Evolutionary conservation across 2,888 invertebrate species (phyloP).

Genomic region (Drosophila recens): DNA sequence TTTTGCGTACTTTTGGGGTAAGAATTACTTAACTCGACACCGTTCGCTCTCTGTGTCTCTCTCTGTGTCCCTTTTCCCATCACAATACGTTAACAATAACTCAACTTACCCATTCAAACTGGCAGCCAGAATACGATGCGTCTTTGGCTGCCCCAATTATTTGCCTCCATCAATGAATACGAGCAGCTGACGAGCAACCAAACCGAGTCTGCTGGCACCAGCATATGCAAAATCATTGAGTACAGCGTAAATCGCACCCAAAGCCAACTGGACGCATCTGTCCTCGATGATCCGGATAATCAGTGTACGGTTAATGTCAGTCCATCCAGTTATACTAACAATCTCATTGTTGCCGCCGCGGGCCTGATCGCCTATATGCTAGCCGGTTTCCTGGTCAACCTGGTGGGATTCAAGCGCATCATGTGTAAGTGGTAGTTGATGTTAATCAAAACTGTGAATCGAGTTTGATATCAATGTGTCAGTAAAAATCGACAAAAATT

Average conservation of each 20-base stretch:
- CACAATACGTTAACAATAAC: background rate
- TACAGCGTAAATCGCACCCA: slow-evolving; percentile 79
- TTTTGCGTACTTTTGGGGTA: slow-evolving; percentile 89
- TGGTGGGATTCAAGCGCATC: slow-evolving; percentile 86
- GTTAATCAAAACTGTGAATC: no score
- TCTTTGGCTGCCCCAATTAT: slow-evolving; percentile 94
- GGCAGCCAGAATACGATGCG: slow-evolving; percentile 91
- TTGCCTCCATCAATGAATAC: slow-evolving; percentile 88
- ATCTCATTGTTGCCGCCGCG: slow-evolving; percentile 88
- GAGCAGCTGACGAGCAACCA: slow-evolving; percentile 77
- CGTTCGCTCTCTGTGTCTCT: no score
- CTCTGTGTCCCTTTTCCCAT: no score
- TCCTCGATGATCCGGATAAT: slow-evolving; percentile 11
- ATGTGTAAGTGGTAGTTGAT: slow-evolving; percentile 84
- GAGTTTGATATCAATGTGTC: no score
- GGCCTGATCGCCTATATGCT: slow-evolving; percentile 88
- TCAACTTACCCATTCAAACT: slow-evolving; percentile 7
- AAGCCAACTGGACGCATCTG: slow-evolving; percentile 35
- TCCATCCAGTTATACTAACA: slow-evolving; percentile 89
- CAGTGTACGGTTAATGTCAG: slow-evolving; percentile 83
- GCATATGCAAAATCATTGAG: slow-evolving; percentile 77
- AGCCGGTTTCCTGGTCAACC: slow-evolving; percentile 86
- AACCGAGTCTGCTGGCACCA: slow-evolving; percentile 5
- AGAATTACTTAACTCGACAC: slow-evolving; percentile 45
- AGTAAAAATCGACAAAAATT: no score